Evolutionary conservation across 2,888 invertebrate genomes (phyloP), one percentile per base, ranked within the genome.

Genomic region (Morpho achilles): DNA sequence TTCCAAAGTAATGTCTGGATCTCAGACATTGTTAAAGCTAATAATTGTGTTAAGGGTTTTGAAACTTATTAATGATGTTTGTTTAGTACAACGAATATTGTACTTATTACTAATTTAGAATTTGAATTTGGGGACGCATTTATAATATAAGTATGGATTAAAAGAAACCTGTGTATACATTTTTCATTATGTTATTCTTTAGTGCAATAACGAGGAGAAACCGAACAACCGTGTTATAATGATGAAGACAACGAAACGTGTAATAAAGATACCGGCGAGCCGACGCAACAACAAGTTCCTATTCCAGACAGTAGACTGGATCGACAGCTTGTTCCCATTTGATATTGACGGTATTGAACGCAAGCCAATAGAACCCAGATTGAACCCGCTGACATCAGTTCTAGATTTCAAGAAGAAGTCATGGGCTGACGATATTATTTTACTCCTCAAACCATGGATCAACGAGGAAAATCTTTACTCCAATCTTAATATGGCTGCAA

Each of bases 161-260:
- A 32, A 32, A 32, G 32, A 32, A 32, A 5, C 3, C 4, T 32
- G 32, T 32, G 32, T 32, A 5, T 5, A 32, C 1, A 32, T 32
- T 32, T 32, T 32, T 42, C 10, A 23, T 53, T 16, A 40, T 16
- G n/a, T 8, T 8, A 9, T 42, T 39, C 44, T 54, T 59, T 77
- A 94, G 76, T 91, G 91, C 4, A 86, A 85, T 65, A 84, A 88
- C 49, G 92, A 92, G 62, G 92, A 93, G 55, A 88, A 92, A 66
- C 88, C 87, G 52, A 90, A 85, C 40, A 88, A 92, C 55, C 92
- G 93, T 51, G 92, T 95, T 8, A 92, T 95, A 32, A 91, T 94
- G 79, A 91, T 95, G 77, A 94, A 94, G 75, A 94, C 94, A 7
- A 94, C 94, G 0, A 94, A 93, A 75, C 91, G 95, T n/a, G 92